Base-by-base conservation (phyloP, 1,140 invertebrate genomes). In the Heliconius hermathena region DNA sequence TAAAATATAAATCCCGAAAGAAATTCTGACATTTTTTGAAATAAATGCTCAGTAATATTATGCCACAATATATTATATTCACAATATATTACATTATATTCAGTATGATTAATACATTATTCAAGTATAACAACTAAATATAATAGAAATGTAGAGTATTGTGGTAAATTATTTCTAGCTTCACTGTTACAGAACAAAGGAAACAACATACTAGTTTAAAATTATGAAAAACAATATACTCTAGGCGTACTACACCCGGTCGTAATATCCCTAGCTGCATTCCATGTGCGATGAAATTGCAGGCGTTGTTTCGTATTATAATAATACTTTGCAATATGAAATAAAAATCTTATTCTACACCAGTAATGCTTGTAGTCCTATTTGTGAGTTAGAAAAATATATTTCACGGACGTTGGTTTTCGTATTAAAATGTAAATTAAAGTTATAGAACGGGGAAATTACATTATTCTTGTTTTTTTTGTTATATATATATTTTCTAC, bases 191-290 rank as follows among this genome's bases (percentile, higher is more conserved):
- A 77, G 60, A 81, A 83, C 82, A 83, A 83, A 83, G 78, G 70
- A 57, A 81, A 78, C 80, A 77, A 75, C 73, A 81, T 66, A 79
- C 78, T 81, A 80, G 80, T 81, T 83, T 81, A 79, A 79, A 81
- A 83, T 83, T 81, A 81, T 83, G 80, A 84, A 84, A 85, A 84
- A 86, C 83, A 85, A 86, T 84, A 84, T 78, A 84, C 73, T 81
- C 78, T 83, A 82, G 83, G 83, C 80, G 80, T 13, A 46, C 41
- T 46, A 46, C 41, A 46, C 82, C 81, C 80, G 76, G 78, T 82
- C 79, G 81, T 82, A 84, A 85, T 83, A 86, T 84, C 81, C 83
- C 84, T 86, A 83, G 84, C 82, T 77, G 81, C 80, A 83, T 80
- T 82, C 83, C 76, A 54, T 73, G 74, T 80, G 76, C 75, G 76